A percentile compares a stretch with the other conserved stretches of the same genome.
Conservation (phyloP, 2,113 vertebrate genomes). For the Clarias batrachus region DNA sequence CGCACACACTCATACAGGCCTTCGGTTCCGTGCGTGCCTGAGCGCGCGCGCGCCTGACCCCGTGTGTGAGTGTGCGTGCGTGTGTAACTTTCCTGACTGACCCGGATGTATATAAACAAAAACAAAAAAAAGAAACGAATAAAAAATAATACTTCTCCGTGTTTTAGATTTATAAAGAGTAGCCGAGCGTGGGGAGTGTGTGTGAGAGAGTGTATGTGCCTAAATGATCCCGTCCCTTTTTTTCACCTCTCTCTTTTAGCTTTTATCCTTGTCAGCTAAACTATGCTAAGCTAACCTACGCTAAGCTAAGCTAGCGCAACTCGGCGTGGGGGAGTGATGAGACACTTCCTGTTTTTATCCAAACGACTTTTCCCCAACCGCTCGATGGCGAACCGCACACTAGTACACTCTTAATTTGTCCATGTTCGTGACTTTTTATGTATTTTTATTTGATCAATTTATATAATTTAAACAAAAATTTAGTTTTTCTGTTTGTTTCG, state of each 20-base stretch:
- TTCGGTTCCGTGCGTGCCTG: background rate
- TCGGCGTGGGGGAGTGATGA: background rate
- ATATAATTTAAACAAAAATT: background rate
- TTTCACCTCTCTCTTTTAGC: background rate
- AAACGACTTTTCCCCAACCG: background rate
- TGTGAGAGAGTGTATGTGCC: background rate
- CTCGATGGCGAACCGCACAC: background rate
- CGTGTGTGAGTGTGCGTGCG: background rate
- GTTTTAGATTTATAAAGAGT: background rate
- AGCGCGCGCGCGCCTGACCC: background rate
- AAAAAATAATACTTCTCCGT: background rate
- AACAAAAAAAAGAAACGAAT: background rate
- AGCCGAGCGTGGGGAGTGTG: background rate
- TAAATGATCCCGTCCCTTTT: background rate
- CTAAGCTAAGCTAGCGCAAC: slow-evolving; percentile 3
- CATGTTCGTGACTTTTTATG: background rate
- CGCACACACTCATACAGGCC: slow-evolving; percentile 30
- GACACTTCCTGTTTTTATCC: slow-evolving; percentile 19
- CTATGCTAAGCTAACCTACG: slow-evolving; percentile 11
- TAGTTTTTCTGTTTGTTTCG: slow-evolving; percentile 33
- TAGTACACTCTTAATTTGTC: background rate
- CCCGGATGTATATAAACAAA: background rate
- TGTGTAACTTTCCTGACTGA: slow-evolving; percentile 5
- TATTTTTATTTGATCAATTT: slow-evolving; percentile 18
- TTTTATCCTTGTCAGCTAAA: slow-evolving; percentile 18